Base-by-base conservation (phyloP, 1,140 invertebrate species). In the Fragariocoptes setiger region DNA sequence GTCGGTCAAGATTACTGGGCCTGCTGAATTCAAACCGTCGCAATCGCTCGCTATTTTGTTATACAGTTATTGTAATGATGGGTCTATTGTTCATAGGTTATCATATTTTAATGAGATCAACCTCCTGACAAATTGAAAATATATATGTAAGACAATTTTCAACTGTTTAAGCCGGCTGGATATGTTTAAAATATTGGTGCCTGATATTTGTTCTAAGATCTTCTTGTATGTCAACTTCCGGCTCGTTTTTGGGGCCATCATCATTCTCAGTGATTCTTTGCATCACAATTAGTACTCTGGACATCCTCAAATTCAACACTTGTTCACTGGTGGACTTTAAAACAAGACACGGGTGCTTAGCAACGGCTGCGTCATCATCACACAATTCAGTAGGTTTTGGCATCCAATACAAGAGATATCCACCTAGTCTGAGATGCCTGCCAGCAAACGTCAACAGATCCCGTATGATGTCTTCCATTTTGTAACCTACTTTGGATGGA, bases 361-460 rank as follows among this genome's bases (percentile, higher is more conserved):
- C 14, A 38, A 15, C 19, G 12, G n/a, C n/a, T 2, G n/a, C n/a
- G n/a, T 38, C 38, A 43, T 42, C 12, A 19, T 41, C 21, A 38
- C 43, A 19, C 21, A 55, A 47, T 20, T 49, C 48, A 48, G 48
- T 52, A 44, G 73, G 72, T 40, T 85, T 62, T 39, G 86, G 86
- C 51, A 85, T 68, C 83, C 83, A 92, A 60, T 72, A 85, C 0
- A 88, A 79, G 14, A 92, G 58, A 49, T 75, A 59, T 0, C 79
- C 73, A 21, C 69, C 65, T 3, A 78, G 42, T 48, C 61, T 66
- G 31, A 94, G 62, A 61, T 76, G 70, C 44, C 61, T 65, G 0
- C 71, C 72, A 3, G 76, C 66, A 59, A 90, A 85, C 46, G 66
- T 61, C 13, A 94, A 57, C 17, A 94, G 56, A 61, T 92, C 83